Evolutionary conservation across 2,113 vertebrate genomes (phyloP).

Genomic region (Leucopsar rothschildi): DNA sequence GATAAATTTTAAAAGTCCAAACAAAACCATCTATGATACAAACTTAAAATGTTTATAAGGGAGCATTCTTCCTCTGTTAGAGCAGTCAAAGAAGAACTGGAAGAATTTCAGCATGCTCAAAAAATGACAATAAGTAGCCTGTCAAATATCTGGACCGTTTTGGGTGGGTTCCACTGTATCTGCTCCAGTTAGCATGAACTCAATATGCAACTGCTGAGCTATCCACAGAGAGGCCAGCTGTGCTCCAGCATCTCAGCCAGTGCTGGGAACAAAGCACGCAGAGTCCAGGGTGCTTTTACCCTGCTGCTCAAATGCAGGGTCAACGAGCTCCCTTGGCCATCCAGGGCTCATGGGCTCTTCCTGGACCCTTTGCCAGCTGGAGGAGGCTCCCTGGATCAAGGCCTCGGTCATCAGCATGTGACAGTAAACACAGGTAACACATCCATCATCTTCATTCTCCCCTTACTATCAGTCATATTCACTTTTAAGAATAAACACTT

Average conservation of each 20-base stretch:
- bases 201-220: not conserved
- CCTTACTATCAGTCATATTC: not conserved
- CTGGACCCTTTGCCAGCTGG: not conserved
- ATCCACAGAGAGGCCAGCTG: not conserved
- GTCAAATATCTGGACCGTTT: not conserved
- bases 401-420: rapidly evolving
- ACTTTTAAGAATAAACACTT: not conserved
- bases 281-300: not conserved
- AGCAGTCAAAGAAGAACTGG: not conserved
- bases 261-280: not conserved
- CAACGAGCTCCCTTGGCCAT: rapidly evolving
- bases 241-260: not conserved
- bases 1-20: not conserved
- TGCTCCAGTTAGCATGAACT: not conserved
- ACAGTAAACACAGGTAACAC: not conserved
- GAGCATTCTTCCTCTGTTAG: not conserved
- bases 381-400: not conserved
- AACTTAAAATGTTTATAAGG: not conserved
- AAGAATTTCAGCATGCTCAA: not conserved
- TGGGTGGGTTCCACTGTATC: not conserved
- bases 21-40: not conserved
- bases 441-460: not conserved
- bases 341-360: rapidly evolving
- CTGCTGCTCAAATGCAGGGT: not conserved
- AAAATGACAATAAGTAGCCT: not conserved